Evolutionary conservation across 2,113 vertebrate genomes (phyloP).

Genomic region (Crotalus helleri): DNA sequence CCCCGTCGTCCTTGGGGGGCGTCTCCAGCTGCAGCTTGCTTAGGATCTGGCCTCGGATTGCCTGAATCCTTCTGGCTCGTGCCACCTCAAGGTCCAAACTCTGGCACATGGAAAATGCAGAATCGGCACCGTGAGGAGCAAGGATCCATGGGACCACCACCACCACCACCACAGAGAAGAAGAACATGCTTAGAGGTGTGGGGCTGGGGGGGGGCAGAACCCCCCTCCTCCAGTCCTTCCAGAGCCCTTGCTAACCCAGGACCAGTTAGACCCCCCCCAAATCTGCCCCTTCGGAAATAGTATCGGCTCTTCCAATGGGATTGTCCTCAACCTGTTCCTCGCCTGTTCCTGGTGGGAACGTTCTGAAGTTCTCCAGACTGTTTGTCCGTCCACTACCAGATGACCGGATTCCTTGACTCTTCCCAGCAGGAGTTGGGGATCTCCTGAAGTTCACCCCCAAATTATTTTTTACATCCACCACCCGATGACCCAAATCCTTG

Average conservation of each 20-base stretch:
- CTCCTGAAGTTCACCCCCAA: background rate
- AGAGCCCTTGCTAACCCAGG: too few species aligned
- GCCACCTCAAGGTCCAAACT: constrained; percentile 77
- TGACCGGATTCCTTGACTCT: accelerated
- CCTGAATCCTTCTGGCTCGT: constrained; percentile 78
- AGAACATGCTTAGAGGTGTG: background rate
- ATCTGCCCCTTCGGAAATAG: background rate
- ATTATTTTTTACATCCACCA: too few species aligned
- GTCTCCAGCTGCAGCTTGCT: constrained; percentile 78
- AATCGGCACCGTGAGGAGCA: constrained; percentile 61
- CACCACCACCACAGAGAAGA: background rate
- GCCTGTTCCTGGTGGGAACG: accelerated
- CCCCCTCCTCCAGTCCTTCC: background rate
- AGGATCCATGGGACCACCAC: constrained; percentile 61
- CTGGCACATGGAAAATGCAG: constrained; percentile 76
- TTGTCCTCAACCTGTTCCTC: background rate
- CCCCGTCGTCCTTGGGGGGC: constrained; percentile 64
- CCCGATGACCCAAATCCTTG: too few species aligned
- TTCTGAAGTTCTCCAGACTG: background rate
- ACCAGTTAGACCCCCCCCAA: background rate
- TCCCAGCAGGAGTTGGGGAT: too few species aligned
- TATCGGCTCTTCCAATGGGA: background rate
- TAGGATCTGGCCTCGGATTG: constrained; percentile 80
- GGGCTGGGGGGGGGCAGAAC: too few species aligned
- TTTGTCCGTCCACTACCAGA: background rate